These are phyloP conservation scores for Synergus laeviventris DNA, from an alignment of 2,888 invertebrate genomes.

Conservation along the genomic window DNA sequence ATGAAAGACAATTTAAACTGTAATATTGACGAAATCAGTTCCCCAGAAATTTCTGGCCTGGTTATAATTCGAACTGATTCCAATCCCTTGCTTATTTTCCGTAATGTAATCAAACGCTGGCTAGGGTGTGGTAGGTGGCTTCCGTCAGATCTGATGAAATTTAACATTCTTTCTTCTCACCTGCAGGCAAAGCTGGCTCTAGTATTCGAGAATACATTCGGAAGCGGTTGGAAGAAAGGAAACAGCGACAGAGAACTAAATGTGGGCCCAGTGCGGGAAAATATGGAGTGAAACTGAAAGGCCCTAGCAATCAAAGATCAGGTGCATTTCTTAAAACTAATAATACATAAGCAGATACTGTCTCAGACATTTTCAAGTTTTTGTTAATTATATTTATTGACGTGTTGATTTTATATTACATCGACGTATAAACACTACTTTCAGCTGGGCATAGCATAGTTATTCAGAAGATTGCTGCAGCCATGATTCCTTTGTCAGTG, in stretches of 20 bases:
- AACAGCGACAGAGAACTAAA: constrained; percentile 76
- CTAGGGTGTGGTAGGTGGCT: constrained; percentile 65
- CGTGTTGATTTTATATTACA: constrained; percentile 19
- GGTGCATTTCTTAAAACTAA: constrained; percentile 53
- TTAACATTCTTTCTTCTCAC: not conserved
- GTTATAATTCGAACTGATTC: not conserved
- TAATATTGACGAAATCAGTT: no score
- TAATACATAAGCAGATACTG: not conserved
- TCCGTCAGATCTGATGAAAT: not conserved
- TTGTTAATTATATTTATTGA: constrained; percentile 20
- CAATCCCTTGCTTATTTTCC: not conserved
- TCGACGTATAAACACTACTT: not conserved
- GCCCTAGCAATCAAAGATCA: constrained; percentile 65
- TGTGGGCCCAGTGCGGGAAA: constrained; percentile 69
- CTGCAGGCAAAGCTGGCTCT: constrained; percentile 48
- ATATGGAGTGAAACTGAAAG: constrained; percentile 68
- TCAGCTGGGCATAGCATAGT: constrained; percentile 64
- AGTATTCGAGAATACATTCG: constrained; percentile 80
- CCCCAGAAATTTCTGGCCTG: not conserved
- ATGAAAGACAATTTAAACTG: not conserved
- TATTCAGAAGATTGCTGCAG: constrained; percentile 60
- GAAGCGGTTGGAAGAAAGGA: constrained; percentile 79
- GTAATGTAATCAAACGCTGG: constrained; percentile 60
- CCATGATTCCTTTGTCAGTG: not conserved
- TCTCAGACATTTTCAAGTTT: not conserved